A percentile compares a stretch with the other conserved stretches of the same genome.
Evolutionary conservation across 2,888 invertebrate species (phyloP).

Genomic region (Habrosyne pyritoides): DNA sequence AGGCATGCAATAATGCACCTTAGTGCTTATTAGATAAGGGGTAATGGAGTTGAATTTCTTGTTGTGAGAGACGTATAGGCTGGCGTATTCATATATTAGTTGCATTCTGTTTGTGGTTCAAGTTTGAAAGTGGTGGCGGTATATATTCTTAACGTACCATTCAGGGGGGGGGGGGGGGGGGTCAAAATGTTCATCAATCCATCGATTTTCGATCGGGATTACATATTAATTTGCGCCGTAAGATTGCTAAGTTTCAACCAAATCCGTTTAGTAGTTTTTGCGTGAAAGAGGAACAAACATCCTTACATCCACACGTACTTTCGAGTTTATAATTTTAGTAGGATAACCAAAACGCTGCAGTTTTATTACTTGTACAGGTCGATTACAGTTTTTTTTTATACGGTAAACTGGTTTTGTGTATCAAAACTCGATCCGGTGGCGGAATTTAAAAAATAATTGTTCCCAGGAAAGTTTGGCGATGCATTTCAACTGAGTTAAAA

Average conservation of each 20-base stretch:
- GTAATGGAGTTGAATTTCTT: background rate
- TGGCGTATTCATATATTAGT: constrained; percentile 35
- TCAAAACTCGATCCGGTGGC: constrained; percentile 38
- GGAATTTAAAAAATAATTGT: constrained; percentile 39
- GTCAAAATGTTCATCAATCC: too few species aligned
- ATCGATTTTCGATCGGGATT: too few species aligned
- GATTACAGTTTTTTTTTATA: constrained; percentile 39
- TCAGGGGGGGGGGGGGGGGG: too few species aligned
- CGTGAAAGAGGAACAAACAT: too few species aligned
- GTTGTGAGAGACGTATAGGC: constrained; percentile 7
- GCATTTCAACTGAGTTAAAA: constrained; percentile 7
- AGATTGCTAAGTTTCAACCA: too few species aligned
- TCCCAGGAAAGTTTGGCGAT: constrained; percentile 10
- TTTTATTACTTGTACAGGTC: constrained; percentile 21
- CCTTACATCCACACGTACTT: too few species aligned
- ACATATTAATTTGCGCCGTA: too few species aligned
- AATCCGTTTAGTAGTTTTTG: too few species aligned
- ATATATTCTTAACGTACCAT: too few species aligned
- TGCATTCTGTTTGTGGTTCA: constrained; percentile 15
- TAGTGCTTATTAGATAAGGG: background rate
- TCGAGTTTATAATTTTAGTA: too few species aligned
- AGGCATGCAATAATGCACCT: background rate
- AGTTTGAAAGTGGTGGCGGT: too few species aligned
- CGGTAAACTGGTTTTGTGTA: constrained; percentile 43
- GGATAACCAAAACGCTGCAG: background rate